Base-by-base conservation (phyloP, 2,797 vertebrate species). In the Esox masquinongy region DNA sequence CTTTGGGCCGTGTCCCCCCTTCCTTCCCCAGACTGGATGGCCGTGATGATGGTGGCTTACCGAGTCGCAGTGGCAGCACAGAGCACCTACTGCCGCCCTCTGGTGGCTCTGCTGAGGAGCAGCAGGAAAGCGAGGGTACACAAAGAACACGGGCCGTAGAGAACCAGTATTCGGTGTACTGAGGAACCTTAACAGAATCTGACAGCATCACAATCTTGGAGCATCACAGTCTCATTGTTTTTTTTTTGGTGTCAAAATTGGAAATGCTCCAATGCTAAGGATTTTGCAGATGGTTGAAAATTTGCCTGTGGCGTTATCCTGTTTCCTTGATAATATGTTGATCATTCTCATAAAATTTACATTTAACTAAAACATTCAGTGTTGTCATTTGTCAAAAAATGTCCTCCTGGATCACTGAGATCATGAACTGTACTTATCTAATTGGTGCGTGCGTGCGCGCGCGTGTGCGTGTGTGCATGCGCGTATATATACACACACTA, bases 161-260 rank as follows among this genome's bases (percentile, higher is more conserved):
- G 81, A 96, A 96, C 87, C 95, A 96, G 11, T 96, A 96, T 76
- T 95, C 95, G 67, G 96, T 96, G 89, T 96, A 96, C 87, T 96
- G 90, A 94, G 39, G 31, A 39, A 66, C 24, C 19, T 29, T 51
- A 14, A 22, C 69, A 4, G 68, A 43, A 47, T 53, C 64, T 16
- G 64, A 67, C 64, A 67, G 15, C 26, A 36, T 67, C 14, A 36
- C 26, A 15, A 67, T 19, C 19, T 8, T 11, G 56, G 56, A 59
- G 56, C 6, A 47, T 47, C 7, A 59, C 56, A 5, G n/a, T n/a
- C 63, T 29, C 22, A 12, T 61, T 14, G 56, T 61, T 61, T 61
- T 24, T 11, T 47, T 14, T 0, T n/a, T n/a, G n/a, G 43, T 56
- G 22, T 61, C 56, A 61, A 61, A 24, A 12, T 22, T 56, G n/a